These are phyloP conservation scores for Cyrtorhinus lividipennis DNA, from an alignment of 1,140 invertebrate genomes.

Conservation along the genomic window DNA sequence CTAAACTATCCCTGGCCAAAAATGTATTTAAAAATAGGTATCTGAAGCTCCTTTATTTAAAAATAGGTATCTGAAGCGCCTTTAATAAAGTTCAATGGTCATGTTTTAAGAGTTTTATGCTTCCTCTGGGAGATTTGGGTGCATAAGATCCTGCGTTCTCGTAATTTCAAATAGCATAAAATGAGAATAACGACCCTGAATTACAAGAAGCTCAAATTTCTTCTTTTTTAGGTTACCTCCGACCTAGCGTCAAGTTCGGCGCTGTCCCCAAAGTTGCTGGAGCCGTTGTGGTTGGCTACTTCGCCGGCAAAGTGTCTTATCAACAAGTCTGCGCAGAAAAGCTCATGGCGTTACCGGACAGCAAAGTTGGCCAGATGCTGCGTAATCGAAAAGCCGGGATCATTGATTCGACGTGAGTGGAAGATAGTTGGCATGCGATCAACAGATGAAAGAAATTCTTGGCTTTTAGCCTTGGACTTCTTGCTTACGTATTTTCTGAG, in stretches of 20 bases:
- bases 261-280: constrained; percentile 46
- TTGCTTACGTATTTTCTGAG: no score
- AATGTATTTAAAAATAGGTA: no score
- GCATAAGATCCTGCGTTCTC: no score
- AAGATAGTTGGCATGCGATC: no score
- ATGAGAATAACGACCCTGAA: background rate
- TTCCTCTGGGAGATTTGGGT: no score
- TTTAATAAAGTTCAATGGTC: no score
- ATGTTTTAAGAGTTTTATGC: no score
- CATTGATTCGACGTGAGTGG: background rate
- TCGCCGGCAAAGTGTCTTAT: constrained; percentile 60
- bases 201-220: background rate
- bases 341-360: constrained; percentile 51
- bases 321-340: constrained; percentile 55
- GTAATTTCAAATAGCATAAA: no score
- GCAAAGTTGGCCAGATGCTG: constrained; percentile 40
- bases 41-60: no score
- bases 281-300: constrained; percentile 51
- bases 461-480: background rate
- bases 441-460: background rate
- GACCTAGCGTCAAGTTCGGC: constrained; percentile 42
- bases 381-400: constrained; percentile 30
- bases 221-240: constrained; percentile 36
- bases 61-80: no score
- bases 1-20: no score